Conservation (phyloP, 1,140 invertebrate species). For the Musca vetustissima region DNA sequence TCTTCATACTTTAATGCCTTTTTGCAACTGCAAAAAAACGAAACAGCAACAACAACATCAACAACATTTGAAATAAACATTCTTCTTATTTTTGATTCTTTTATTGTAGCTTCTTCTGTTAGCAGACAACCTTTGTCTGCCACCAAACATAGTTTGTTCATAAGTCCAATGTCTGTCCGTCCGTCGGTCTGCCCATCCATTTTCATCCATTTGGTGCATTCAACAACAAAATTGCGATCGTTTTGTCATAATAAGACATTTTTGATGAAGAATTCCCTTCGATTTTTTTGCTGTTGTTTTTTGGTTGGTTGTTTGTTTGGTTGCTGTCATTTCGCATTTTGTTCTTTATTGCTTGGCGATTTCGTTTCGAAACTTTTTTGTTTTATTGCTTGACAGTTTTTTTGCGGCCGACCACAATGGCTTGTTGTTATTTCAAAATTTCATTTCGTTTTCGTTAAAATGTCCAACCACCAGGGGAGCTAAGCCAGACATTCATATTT, state of each 20-base stretch:
- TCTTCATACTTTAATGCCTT: conserved; percentile 23
- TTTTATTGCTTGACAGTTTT: background rate
- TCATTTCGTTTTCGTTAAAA: background rate
- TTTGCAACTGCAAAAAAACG: background rate
- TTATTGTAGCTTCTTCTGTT: background rate
- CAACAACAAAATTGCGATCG: conserved; percentile 9
- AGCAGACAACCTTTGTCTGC: too few species aligned
- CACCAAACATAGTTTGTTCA: background rate
- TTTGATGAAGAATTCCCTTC: conserved; percentile 17
- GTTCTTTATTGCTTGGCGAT: too few species aligned
- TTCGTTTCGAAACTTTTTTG: background rate
- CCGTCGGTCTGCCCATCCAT: too few species aligned
- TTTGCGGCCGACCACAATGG: too few species aligned
- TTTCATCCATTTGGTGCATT: background rate
- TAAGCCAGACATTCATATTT: conserved; percentile 16
- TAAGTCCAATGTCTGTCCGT: background rate
- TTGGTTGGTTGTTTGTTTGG: too few species aligned
- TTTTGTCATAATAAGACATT: conserved; percentile 24
- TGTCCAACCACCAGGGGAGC: conserved; percentile 20
- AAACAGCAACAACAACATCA: too few species aligned
- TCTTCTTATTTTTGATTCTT: background rate
- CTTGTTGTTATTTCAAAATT: conserved; percentile 3
- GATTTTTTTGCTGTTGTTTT: too few species aligned
- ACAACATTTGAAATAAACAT: too few species aligned
- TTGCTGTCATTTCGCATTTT: too few species aligned